These are phyloP conservation scores for Pyxicephalus adspersus DNA, from an alignment of 2,113 vertebrate genomes.

Conservation along the genomic window DNA sequence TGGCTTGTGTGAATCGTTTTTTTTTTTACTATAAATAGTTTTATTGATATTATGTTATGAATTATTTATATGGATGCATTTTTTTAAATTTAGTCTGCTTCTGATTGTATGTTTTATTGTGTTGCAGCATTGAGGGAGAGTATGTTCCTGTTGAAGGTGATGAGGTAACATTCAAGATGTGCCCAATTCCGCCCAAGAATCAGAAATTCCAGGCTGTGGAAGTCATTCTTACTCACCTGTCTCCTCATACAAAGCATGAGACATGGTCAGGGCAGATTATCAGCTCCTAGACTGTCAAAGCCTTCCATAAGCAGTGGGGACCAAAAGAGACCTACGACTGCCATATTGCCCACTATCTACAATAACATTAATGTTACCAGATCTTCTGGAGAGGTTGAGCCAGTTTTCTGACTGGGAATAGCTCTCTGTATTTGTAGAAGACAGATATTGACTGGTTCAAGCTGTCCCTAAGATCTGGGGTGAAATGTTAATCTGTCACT, in stretches of 20 bases:
- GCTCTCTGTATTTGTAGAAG: slow-evolving; percentile 11
- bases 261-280: slow-evolving; percentile 97
- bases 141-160: slow-evolving; percentile 95
- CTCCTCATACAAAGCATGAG: slow-evolving; percentile 92
- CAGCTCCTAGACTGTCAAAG: slow-evolving; percentile 76
- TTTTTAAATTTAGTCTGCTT: not conserved
- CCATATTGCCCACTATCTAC: slow-evolving; percentile 27
- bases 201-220: slow-evolving; percentile 98
- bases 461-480: slow-evolving; percentile 39
- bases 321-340: slow-evolving; percentile 43
- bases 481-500: not conserved
- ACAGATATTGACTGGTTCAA: slow-evolving; percentile 33
- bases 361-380: slow-evolving; percentile 9
- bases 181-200: slow-evolving; percentile 95
- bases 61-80: too few relatives aligned
- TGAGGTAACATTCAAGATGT: slow-evolving; percentile 95
- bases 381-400: slow-evolving; percentile 52
- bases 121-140: slow-evolving; percentile 92
- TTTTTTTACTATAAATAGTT: too few relatives aligned
- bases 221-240: slow-evolving; percentile 93
- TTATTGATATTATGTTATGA: too few relatives aligned
- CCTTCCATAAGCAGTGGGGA: slow-evolving; percentile 29
- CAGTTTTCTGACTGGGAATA: slow-evolving; percentile 26
- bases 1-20: too few relatives aligned
- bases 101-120: slow-evolving; percentile 46